Percentiles rank a stretch among this genome's conserved stretches.
Conservation (phyloP, 1,140 invertebrate species). For the Aphaenogaster floridana region DNA sequence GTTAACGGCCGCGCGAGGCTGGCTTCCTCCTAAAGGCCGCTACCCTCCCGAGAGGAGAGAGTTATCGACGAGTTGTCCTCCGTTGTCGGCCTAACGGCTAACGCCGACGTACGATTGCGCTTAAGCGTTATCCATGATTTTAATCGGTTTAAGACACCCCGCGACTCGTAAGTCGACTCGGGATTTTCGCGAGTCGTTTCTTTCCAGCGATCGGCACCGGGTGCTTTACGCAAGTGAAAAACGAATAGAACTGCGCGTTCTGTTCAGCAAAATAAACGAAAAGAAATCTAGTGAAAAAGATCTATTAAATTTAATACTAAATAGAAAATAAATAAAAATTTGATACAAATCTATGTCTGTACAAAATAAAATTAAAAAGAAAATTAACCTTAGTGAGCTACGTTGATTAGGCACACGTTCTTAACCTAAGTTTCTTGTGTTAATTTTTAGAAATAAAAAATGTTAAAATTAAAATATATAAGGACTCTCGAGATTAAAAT, state of each 20-base stretch:
- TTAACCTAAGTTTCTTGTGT: too few relatives aligned
- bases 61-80: conserved; percentile 52
- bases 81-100: neutral
- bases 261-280: neutral
- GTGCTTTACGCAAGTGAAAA: neutral
- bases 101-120: conserved; percentile 8
- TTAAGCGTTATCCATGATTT: conserved; percentile 38
- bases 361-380: neutral
- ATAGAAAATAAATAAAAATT: neutral
- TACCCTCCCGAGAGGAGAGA: neutral
- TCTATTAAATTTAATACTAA: neutral
- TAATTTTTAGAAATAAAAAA: too few relatives aligned
- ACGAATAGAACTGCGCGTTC: neutral
- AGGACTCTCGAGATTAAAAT: too few relatives aligned
- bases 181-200: neutral
- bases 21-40: conserved; percentile 3
- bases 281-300: neutral
- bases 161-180: conserved; percentile 8
- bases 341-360: too few relatives aligned
- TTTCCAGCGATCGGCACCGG: too few relatives aligned
- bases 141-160: conserved; percentile 5
- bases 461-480: too few relatives aligned
- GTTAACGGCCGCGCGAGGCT: conserved; percentile 73
- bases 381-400: neutral
- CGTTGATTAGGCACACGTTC: too few relatives aligned